These are phyloP conservation scores for Erebia ligea DNA, from an alignment of 2,888 invertebrate genomes.

Conservation along the genomic window DNA sequence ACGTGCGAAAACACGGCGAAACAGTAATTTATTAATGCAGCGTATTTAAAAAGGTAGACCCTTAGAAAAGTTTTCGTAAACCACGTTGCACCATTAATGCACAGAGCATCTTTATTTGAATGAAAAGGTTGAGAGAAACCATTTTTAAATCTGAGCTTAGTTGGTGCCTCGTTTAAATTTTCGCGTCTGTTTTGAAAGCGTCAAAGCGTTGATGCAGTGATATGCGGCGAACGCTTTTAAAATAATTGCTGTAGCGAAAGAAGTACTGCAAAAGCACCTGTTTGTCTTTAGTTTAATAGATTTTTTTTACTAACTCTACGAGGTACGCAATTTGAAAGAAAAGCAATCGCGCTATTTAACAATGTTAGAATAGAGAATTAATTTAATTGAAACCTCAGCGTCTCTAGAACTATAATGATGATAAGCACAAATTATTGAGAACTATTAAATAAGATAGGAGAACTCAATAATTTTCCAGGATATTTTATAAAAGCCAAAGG, in stretches of 20 bases:
- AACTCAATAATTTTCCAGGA: too few relatives aligned
- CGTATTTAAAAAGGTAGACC: too few relatives aligned
- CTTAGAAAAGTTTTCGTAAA: too few relatives aligned
- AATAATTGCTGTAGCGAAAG: slow-evolving; percentile 27
- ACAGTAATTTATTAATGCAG: too few relatives aligned
- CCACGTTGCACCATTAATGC: slow-evolving; percentile 3
- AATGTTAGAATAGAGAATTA: background rate
- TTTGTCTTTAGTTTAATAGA: slow-evolving; percentile 22
- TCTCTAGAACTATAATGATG: too few relatives aligned
- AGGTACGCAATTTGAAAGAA: background rate
- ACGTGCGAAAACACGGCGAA: too few relatives aligned
- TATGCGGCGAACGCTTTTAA: slow-evolving; percentile 34
- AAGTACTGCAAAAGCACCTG: background rate
- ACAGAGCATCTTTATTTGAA: slow-evolving; percentile 5
- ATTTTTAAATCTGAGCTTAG: slow-evolving; percentile 17
- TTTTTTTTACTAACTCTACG: background rate
- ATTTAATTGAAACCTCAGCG: background rate
- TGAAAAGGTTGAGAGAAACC: slow-evolving; percentile 18
- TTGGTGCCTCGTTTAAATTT: slow-evolving; percentile 24
- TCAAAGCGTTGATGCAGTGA: slow-evolving; percentile 32
- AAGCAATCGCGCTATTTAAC: background rate
- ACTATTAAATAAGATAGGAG: too few relatives aligned
- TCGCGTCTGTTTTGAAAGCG: slow-evolving; percentile 26
- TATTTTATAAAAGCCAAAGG: too few relatives aligned
- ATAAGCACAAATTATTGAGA: too few relatives aligned